Percentiles rank a stretch among this genome's conserved stretches.
phyloP scores from a whole-genome alignment of 2,113 vertebrate species.

The Oceanites oceanicus region DNA sequence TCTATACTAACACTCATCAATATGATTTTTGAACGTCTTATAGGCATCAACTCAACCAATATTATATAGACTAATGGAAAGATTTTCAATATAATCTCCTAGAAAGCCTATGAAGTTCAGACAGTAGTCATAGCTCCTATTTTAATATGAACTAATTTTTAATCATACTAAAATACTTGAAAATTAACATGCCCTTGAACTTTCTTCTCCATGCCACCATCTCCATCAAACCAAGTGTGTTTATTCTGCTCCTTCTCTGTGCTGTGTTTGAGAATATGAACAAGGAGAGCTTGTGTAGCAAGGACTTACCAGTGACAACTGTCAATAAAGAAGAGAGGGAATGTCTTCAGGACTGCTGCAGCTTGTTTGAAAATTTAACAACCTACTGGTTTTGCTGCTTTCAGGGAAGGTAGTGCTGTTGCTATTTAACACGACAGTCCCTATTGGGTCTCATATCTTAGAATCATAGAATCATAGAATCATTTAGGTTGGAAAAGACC shows the following conservation, averaged over 20 bases:
- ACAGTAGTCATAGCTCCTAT: background rate
- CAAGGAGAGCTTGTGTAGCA: background rate
- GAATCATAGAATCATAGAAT: too few species aligned
- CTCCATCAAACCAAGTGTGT: background rate
- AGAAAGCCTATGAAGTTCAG: background rate
- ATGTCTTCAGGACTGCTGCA: background rate
- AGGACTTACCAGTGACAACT: background rate
- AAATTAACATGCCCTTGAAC: conserved; percentile 21
- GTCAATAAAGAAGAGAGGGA: background rate
- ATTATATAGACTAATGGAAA: background rate
- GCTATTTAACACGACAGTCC: background rate
- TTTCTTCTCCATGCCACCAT: background rate
- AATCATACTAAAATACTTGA: conserved; percentile 9
- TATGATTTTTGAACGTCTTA: background rate
- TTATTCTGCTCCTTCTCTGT: background rate
- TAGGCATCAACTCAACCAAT: background rate
- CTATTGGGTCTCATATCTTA: background rate
- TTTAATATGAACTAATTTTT: conserved; percentile 16
- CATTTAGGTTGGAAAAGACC: too few species aligned
- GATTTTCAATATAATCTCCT: background rate
- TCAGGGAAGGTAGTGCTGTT: background rate
- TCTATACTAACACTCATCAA: background rate
- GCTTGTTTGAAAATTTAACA: background rate
- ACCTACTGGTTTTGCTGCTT: background rate
- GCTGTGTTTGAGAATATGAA: background rate